Evolutionary conservation across 2,888 invertebrate genomes (phyloP).

Genomic region (Melinaea menophilus): DNA sequence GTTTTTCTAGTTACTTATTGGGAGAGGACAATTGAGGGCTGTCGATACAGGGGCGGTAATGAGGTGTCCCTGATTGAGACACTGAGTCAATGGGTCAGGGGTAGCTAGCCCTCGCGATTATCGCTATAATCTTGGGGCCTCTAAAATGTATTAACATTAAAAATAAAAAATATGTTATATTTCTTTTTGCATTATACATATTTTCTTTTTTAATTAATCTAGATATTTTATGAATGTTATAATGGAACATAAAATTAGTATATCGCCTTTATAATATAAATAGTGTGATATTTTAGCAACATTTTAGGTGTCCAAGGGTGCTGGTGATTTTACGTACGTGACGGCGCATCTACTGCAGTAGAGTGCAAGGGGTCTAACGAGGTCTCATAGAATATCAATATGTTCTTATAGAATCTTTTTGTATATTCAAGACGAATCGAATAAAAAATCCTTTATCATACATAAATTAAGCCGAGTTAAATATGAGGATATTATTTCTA

Average conservation of each 20-base stretch:
- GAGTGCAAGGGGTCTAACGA: slow-evolving; percentile 5
- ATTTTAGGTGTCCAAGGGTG: neutral
- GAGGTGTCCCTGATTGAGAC: slow-evolving; percentile 55
- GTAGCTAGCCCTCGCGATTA: slow-evolving; percentile 54
- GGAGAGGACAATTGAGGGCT: slow-evolving; percentile 42
- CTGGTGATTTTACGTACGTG: slow-evolving; percentile 45
- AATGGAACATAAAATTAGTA: neutral
- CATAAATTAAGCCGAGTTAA: too few relatives aligned
- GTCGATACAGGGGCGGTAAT: slow-evolving; percentile 36
- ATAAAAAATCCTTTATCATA: too few relatives aligned
- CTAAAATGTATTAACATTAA: slow-evolving; percentile 7
- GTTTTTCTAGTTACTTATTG: neutral
- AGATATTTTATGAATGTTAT: neutral
- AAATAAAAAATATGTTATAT: too few relatives aligned
- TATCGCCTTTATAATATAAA: neutral
- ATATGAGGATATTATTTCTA: too few relatives aligned
- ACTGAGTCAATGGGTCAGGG: slow-evolving; percentile 69
- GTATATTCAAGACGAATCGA: neutral
- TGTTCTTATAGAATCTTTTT: neutral
- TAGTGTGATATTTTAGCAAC: neutral
- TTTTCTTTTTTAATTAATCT: neutral
- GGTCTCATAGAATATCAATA: neutral
- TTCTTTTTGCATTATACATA: too few relatives aligned
- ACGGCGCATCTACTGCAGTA: slow-evolving; percentile 48
- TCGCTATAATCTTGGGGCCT: slow-evolving; percentile 24